phyloP scores from a whole-genome alignment of 2,888 invertebrate genomes.

The Hypolimnas misippus region DNA sequence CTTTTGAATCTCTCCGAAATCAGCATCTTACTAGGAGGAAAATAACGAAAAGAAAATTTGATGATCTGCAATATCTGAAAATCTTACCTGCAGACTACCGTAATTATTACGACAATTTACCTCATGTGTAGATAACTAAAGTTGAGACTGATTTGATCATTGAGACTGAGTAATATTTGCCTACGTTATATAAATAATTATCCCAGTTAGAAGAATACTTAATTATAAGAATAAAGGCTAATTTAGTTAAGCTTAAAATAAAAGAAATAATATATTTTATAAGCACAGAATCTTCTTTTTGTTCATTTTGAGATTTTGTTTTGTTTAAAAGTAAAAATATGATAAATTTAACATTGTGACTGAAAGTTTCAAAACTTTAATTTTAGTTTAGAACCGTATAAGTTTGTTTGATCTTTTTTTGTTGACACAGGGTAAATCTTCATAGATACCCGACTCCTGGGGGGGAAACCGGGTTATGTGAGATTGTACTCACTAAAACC shows the following conservation, averaged over 20 bases:
- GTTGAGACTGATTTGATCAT: background rate
- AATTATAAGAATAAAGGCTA: background rate
- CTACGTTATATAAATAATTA: background rate
- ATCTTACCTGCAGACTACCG: slow-evolving; percentile 30
- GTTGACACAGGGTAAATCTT: too few species aligned
- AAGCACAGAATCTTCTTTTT: too few species aligned
- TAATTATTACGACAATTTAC: slow-evolving; percentile 36
- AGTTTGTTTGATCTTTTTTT: too few species aligned
- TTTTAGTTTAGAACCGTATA: too few species aligned
- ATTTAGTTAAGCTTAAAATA: background rate
- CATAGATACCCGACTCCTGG: too few species aligned
- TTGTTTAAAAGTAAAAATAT: too few species aligned
- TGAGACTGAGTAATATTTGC: slow-evolving; percentile 2
- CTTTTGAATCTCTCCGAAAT: slow-evolving; percentile 18
- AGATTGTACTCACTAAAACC: too few species aligned
- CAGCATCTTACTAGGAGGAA: slow-evolving; percentile 13
- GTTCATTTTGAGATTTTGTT: too few species aligned
- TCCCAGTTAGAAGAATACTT: background rate
- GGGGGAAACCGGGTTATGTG: too few species aligned
- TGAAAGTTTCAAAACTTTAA: too few species aligned
- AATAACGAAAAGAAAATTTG: slow-evolving; percentile 30
- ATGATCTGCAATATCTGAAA: slow-evolving; percentile 33
- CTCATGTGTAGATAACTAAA: slow-evolving; percentile 18
- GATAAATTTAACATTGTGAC: too few species aligned
- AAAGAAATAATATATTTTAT: too few species aligned